phyloP scores from a whole-genome alignment of 2,113 vertebrate genomes.

The Carassius carassius region DNA sequence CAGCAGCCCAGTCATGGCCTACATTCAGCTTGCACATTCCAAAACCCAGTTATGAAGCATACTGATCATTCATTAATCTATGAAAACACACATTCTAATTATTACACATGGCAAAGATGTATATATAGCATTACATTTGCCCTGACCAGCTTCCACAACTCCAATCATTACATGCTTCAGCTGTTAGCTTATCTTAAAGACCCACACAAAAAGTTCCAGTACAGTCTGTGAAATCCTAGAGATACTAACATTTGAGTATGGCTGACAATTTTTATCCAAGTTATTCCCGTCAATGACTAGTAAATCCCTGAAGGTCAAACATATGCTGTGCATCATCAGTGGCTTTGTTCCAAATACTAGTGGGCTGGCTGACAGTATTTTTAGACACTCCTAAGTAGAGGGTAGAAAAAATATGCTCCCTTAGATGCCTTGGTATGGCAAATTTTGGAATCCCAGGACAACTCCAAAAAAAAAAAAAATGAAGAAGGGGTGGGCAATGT shows the following conservation, averaged over 20 bases:
- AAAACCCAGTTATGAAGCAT: slow-evolving; percentile 8
- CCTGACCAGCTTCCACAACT: background rate
- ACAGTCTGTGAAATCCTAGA: background rate
- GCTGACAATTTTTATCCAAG: background rate
- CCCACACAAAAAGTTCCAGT: background rate
- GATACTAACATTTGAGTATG: background rate
- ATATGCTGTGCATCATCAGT: background rate
- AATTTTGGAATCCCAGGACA: background rate
- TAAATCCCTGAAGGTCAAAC: slow-evolving; percentile 11
- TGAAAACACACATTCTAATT: slow-evolving; percentile 11
- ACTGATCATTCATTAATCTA: slow-evolving; percentile 7
- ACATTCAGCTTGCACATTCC: slow-evolving; percentile 61
- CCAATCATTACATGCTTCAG: background rate
- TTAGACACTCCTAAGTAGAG: background rate
- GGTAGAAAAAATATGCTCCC: background rate
- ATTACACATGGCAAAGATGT: background rate
- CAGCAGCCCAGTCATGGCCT: slow-evolving; percentile 61
- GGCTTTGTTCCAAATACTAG: background rate
- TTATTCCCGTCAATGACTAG: background rate
- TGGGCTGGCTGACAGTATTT: background rate
- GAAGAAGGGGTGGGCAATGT: no score
- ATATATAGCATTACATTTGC: background rate
- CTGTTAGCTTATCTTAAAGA: slow-evolving; percentile 1
- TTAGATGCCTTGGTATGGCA: background rate
- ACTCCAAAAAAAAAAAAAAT: no score